Conservation (phyloP, 2,113 vertebrate species). For the Herpetotheres cachinnans region DNA sequence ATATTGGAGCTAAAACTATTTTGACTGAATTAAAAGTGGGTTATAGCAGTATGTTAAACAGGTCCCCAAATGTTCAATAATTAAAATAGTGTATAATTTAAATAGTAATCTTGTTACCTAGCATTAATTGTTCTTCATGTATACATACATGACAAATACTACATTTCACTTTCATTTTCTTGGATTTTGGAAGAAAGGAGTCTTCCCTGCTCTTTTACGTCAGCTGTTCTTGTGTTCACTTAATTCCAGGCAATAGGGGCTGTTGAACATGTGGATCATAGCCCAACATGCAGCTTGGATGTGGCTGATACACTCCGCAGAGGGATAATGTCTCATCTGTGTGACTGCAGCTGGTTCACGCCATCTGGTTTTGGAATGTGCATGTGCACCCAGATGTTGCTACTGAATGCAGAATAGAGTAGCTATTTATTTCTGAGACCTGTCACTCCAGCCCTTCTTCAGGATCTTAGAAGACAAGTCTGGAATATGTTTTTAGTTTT, state of each 20-base stretch:
- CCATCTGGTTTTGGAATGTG: background rate
- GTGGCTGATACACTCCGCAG: fast-evolving
- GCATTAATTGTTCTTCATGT: too few species aligned
- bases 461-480: background rate
- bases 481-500: background rate
- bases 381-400: background rate
- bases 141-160: background rate
- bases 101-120: background rate
- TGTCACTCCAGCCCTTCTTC: background rate
- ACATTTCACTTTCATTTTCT: background rate
- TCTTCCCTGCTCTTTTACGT: background rate
- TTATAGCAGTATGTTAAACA: background rate
- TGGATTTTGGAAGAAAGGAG: background rate
- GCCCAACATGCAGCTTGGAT: background rate
- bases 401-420: background rate
- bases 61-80: background rate
- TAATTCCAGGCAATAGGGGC: background rate
- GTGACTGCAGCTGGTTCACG: background rate
- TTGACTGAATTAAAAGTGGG: background rate
- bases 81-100: background rate
- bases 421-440: background rate
- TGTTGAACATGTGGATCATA: background rate
- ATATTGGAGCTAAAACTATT: background rate
- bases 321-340: background rate
- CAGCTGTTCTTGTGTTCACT: background rate